These are phyloP conservation scores for Lethenteron reissneri DNA, from an alignment of 2,113 vertebrate species.

Conservation along the genomic window DNA sequence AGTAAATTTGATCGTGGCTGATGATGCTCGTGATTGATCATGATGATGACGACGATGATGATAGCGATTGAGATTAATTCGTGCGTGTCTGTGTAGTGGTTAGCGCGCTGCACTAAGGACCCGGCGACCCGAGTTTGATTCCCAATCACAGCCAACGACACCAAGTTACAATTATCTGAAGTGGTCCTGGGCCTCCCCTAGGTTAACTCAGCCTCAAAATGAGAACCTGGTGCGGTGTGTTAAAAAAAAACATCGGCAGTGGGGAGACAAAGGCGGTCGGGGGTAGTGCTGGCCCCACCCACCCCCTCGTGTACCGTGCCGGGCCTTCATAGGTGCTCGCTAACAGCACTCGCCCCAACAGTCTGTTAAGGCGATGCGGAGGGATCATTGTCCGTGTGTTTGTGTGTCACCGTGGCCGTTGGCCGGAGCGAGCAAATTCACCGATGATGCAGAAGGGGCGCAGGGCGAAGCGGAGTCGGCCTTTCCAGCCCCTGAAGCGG, in stretches of 20 bases:
- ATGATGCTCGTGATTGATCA: not conserved
- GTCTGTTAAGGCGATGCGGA: not conserved
- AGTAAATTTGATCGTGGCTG: no score
- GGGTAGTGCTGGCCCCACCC: not conserved
- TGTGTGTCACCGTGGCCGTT: no score
- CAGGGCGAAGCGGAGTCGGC: conserved; percentile 1
- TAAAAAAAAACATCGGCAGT: not conserved
- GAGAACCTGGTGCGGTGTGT: not conserved
- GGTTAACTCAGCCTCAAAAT: not conserved
- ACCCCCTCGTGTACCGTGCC: not conserved
- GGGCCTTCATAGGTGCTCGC: not conserved
- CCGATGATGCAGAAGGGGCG: conserved; percentile 2
- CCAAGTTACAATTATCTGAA: not conserved
- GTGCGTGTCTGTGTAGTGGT: not conserved
- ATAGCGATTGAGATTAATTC: not conserved
- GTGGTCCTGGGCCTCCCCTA: not conserved
- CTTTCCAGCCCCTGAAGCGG: not conserved
- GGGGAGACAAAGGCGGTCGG: not conserved
- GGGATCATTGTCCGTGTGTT: no score
- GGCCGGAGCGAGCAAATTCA: not conserved
- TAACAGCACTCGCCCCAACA: not conserved
- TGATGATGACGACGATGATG: not conserved
- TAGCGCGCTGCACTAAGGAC: not conserved
- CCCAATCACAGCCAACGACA: not conserved
- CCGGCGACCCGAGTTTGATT: not conserved